Conservation (phyloP, 2,113 vertebrate species). For the Sarotherodon lohbergeri region DNA sequence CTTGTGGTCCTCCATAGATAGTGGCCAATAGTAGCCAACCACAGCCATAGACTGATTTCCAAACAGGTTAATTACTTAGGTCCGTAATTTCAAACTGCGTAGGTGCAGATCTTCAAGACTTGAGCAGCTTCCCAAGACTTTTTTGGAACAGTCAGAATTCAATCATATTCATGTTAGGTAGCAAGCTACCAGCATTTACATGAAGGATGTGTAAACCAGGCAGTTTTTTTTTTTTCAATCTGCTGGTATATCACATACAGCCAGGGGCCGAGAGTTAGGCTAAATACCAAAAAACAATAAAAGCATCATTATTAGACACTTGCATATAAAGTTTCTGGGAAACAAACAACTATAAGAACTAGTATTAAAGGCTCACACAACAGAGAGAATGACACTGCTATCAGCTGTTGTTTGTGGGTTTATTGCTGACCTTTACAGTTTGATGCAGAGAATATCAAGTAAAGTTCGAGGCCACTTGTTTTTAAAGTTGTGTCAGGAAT, state of each 20-base stretch:
- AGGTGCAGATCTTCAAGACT: background rate
- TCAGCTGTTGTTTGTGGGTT: background rate
- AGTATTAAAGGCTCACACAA: background rate
- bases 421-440: background rate
- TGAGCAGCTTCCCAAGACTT: background rate
- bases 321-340: background rate
- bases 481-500: background rate
- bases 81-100: background rate
- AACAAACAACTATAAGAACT: background rate
- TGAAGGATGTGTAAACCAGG: no score
- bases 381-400: background rate
- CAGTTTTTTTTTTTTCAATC: accelerated
- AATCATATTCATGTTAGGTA: background rate
- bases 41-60: background rate
- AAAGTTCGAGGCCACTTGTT: background rate
- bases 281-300: background rate
- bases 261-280: background rate
- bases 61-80: background rate
- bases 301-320: background rate
- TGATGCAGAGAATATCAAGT: background rate
- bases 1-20: background rate
- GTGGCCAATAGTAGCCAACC: background rate
- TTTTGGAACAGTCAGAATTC: background rate
- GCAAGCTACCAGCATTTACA: no score
- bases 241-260: background rate